Percentiles rank a stretch among this genome's conserved stretches.
phyloP scores from a whole-genome alignment of 2,888 invertebrate genomes.

The Thereva unica region DNA sequence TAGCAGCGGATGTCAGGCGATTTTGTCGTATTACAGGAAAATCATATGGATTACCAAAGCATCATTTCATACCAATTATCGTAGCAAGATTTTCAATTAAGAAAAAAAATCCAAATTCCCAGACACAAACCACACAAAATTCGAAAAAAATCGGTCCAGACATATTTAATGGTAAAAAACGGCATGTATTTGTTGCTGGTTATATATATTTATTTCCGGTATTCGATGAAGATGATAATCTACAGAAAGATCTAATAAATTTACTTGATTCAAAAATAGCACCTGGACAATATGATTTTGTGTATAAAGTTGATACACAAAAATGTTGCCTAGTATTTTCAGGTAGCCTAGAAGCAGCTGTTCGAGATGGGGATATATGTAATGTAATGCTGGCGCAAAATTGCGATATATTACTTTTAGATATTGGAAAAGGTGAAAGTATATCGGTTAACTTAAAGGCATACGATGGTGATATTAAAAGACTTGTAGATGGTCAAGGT shows the following conservation, averaged over 20 bases:
- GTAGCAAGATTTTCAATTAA: constrained; percentile 61
- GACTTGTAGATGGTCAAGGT: constrained; percentile 73
- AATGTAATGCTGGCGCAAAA: constrained; percentile 78
- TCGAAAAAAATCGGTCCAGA: constrained; percentile 65
- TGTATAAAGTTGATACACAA: constrained; percentile 75
- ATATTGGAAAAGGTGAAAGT: constrained; percentile 73
- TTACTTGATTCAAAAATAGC: constrained; percentile 66
- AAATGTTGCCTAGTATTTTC: constrained; percentile 76
- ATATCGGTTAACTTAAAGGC: constrained; percentile 73
- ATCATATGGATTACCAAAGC: constrained; percentile 72
- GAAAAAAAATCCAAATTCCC: constrained; percentile 54
- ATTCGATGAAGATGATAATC: constrained; percentile 69
- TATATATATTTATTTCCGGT: constrained; percentile 77
- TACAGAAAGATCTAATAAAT: constrained; percentile 66
- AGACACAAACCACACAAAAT: constrained; percentile 68
- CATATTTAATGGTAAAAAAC: constrained; percentile 68
- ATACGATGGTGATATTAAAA: constrained; percentile 57
- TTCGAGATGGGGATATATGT: constrained; percentile 75
- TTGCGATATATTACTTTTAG: constrained; percentile 73
- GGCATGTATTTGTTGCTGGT: constrained; percentile 69
- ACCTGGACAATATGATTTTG: constrained; percentile 64
- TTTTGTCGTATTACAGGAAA: constrained; percentile 80
- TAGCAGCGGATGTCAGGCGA: constrained; percentile 80
- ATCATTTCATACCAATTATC: constrained; percentile 79
- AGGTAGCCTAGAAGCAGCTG: constrained; percentile 73